Conservation (phyloP, 2,888 invertebrate genomes). For the Platerodrilus igneus region DNA sequence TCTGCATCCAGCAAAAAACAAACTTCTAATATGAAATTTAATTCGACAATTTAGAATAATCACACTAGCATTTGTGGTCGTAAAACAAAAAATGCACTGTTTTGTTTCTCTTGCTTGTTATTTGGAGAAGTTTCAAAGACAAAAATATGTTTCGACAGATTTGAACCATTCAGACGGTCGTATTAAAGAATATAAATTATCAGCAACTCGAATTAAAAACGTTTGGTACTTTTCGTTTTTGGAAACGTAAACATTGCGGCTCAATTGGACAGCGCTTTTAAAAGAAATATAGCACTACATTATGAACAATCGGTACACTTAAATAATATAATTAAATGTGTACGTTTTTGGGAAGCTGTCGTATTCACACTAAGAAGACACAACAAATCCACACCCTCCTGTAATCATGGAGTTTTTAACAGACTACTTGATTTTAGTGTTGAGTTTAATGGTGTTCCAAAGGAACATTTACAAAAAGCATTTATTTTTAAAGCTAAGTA, state of each 20-base stretch:
- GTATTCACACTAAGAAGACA: conserved; percentile 35
- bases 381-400: conserved; percentile 32
- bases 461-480: conserved; percentile 29
- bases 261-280: too few species aligned
- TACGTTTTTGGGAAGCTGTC: conserved; percentile 37
- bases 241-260: conserved; percentile 22
- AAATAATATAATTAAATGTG: conserved; percentile 37
- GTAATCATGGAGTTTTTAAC: conserved; percentile 33
- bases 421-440: conserved; percentile 35
- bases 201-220: not conserved
- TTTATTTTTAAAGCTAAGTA: conserved; percentile 34
- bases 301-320: conserved; percentile 25
- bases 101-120: conserved; percentile 31
- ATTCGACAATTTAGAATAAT: too few species aligned
- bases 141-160: conserved; percentile 28
- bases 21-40: too few species aligned
- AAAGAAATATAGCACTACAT: conserved; percentile 15
- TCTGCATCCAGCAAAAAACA: too few species aligned
- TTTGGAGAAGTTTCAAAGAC: conserved; percentile 34
- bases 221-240: conserved; percentile 5
- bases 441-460: conserved; percentile 30
- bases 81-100: too few species aligned
- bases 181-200: conserved; percentile 12
- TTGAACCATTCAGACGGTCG: not conserved
- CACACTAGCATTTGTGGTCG: too few species aligned